Percentiles rank a stretch among this genome's conserved stretches.
Evolutionary conservation across 2,888 invertebrate genomes (phyloP).

Genomic region (Crepidodera aurea): DNA sequence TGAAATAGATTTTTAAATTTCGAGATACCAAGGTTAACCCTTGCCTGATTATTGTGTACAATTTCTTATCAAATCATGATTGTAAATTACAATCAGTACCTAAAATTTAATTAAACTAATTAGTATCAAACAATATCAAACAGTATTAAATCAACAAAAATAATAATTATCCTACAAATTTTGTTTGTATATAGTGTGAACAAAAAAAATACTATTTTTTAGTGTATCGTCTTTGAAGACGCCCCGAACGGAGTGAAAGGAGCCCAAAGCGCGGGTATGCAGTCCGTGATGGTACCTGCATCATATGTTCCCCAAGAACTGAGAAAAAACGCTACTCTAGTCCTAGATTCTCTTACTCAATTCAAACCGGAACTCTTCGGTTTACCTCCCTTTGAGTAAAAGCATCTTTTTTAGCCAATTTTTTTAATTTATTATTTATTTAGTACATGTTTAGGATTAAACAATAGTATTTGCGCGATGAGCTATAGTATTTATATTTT

Average conservation of each 20-base stretch:
- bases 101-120: too few relatives aligned
- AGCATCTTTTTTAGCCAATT: constrained; percentile 44
- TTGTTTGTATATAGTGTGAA: too few relatives aligned
- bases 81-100: not conserved
- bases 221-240: constrained; percentile 89
- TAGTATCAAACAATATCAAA: too few relatives aligned
- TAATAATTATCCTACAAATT: too few relatives aligned
- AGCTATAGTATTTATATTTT: not conserved
- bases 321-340: constrained; percentile 71
- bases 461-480: not conserved
- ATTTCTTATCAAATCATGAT: not conserved
- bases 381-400: constrained; percentile 67
- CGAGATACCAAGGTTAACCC: not conserved
- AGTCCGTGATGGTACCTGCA: constrained; percentile 85
- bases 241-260: constrained; percentile 88
- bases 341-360: constrained; percentile 76
- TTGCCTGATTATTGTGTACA: not conserved
- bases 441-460: not conserved
- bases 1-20: too few relatives aligned
- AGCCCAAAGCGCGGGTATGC: constrained; percentile 84
- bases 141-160: too few relatives aligned
- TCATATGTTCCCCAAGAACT: constrained; percentile 61
- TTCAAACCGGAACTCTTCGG: constrained; percentile 89
- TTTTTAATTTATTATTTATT: constrained; percentile 26
- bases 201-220: too few relatives aligned